Evolutionary conservation across 1,140 invertebrate genomes (phyloP).

Genomic region (Coenobita brevimanus): DNA sequence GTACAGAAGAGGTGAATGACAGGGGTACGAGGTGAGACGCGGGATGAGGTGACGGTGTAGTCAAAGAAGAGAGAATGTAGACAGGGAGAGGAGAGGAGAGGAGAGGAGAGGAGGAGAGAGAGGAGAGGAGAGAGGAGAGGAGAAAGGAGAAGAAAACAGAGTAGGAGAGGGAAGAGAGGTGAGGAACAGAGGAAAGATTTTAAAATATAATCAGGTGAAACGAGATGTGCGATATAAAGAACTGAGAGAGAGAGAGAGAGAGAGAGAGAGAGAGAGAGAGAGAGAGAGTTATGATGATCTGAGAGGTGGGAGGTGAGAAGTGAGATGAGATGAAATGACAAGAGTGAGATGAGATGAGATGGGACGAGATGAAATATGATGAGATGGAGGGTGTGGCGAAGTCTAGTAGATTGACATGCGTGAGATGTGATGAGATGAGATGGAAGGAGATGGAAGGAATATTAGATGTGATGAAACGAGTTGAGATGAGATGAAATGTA

Average conservation of each 20-base stretch:
- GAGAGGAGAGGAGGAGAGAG: neutral
- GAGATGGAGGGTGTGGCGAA: too few species aligned
- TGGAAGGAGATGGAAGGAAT: too few species aligned
- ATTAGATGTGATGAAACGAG: too few species aligned
- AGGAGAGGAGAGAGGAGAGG: neutral
- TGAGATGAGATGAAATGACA: neutral
- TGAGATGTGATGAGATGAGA: too few species aligned
- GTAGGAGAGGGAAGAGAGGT: neutral
- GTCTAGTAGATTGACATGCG: too few species aligned
- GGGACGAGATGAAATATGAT: too few species aligned
- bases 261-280: slow-evolving; percentile 20
- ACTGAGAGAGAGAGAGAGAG: slow-evolving; percentile 11
- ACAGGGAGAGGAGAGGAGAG: neutral
- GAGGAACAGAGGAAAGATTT: neutral
- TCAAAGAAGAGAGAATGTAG: neutral
- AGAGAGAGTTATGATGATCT: neutral
- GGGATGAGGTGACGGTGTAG: neutral
- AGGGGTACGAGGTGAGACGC: neutral
- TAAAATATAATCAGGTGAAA: neutral
- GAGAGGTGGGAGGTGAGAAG: too few species aligned
- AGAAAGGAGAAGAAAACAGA: neutral
- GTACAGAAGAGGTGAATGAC: neutral
- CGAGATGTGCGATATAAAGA: neutral
- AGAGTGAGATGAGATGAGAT: neutral
- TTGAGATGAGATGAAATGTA: too few species aligned